Evolutionary conservation across 2,797 vertebrate genomes (phyloP).

Genomic region (Antennarius maculatus): DNA sequence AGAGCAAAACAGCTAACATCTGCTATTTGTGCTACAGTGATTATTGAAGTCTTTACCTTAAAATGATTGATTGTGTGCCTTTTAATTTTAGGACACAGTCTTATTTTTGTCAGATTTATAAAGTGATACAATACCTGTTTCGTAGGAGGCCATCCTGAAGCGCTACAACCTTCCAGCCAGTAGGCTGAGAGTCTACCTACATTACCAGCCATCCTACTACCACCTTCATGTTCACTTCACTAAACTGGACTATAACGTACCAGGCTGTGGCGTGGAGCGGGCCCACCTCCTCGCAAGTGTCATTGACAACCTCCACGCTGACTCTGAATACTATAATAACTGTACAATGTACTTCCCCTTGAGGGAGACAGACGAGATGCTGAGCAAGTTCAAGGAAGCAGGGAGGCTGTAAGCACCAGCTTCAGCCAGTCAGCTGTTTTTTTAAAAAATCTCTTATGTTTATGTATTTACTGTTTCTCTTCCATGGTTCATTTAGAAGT

Average conservation of each 20-base stretch:
- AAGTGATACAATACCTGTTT: not conserved
- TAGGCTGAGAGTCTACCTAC: conserved; percentile 88
- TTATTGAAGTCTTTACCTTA: not conserved
- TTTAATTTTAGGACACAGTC: not conserved
- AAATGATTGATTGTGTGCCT: not conserved
- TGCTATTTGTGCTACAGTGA: not conserved
- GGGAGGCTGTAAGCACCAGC: conserved; percentile 62
- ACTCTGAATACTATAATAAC: conserved; percentile 82
- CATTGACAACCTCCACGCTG: conserved; percentile 87
- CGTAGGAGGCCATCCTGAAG: conserved; percentile 84
- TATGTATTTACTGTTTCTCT: too few relatives aligned
- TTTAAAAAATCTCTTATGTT: too few relatives aligned
- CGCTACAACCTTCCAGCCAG: conserved; percentile 75
- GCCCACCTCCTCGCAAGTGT: conserved; percentile 91
- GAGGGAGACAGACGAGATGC: conserved; percentile 82
- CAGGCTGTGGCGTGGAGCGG: conserved; percentile 87
- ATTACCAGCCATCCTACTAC: conserved; percentile 96
- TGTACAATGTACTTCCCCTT: conserved; percentile 86
- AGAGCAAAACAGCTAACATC: not conserved
- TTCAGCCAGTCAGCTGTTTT: too few relatives aligned
- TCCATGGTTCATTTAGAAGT: too few relatives aligned
- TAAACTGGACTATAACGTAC: conserved; percentile 86
- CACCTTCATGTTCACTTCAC: conserved; percentile 96
- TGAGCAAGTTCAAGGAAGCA: conserved; percentile 83
- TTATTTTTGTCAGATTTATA: not conserved